Conservation (phyloP, 2,888 invertebrate species). For the Tillus elongatus region DNA sequence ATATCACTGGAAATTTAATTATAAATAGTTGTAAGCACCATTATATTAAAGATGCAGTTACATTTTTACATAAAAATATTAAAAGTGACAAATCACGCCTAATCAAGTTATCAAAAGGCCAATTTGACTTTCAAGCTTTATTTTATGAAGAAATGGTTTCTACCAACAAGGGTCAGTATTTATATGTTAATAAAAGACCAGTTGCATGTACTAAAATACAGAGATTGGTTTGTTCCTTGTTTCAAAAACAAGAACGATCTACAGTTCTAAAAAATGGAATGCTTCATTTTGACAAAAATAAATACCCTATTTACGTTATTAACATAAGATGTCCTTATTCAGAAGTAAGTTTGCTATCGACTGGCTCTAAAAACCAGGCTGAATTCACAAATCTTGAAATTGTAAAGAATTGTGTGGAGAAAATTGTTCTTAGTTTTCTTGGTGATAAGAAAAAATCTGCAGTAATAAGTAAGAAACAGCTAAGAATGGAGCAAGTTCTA, state of each 20-base stretch:
- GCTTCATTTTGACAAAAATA: slow-evolving; percentile 15
- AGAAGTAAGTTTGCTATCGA: slow-evolving; percentile 44
- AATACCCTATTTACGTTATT: slow-evolving; percentile 45
- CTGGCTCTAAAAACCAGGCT: slow-evolving; percentile 44
- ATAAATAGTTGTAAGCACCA: slow-evolving; percentile 51
- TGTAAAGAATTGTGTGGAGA: slow-evolving; percentile 40
- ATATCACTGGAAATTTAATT: slow-evolving; percentile 49
- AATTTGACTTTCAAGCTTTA: slow-evolving; percentile 49
- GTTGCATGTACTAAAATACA: slow-evolving; percentile 47
- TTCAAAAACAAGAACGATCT: slow-evolving; percentile 27
- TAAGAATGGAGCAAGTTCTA: slow-evolving; percentile 18
- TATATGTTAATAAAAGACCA: slow-evolving; percentile 57
- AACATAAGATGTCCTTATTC: slow-evolving; percentile 47
- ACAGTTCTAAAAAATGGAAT: neutral
- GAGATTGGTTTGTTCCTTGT: slow-evolving; percentile 38
- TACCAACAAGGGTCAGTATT: slow-evolving; percentile 48
- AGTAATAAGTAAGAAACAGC: slow-evolving; percentile 28
- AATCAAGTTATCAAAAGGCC: slow-evolving; percentile 37
- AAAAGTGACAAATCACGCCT: slow-evolving; percentile 36
- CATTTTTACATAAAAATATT: slow-evolving; percentile 41
- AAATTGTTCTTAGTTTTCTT: slow-evolving; percentile 31
- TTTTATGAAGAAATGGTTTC: slow-evolving; percentile 45
- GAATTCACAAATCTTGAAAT: slow-evolving; percentile 47
- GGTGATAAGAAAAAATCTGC: slow-evolving; percentile 38
- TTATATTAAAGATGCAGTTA: slow-evolving; percentile 47